Percentiles rank a stretch among this genome's conserved stretches.
Conservation (phyloP, 2,888 invertebrate species). For the Halocaridina rubra region DNA sequence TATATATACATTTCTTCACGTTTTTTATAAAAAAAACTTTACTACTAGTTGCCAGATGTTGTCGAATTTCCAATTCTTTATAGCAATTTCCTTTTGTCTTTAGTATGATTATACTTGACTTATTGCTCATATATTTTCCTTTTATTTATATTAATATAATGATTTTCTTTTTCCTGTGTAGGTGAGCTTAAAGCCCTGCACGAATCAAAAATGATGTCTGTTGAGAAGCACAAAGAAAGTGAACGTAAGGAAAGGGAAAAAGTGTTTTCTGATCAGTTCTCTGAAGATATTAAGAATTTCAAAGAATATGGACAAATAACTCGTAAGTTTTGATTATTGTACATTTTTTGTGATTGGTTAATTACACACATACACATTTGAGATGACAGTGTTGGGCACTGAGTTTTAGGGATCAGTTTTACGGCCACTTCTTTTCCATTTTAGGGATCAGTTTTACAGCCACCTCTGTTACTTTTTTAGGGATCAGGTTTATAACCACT, state of each 20-base stretch:
- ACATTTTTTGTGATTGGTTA: too few relatives aligned
- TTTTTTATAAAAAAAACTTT: background rate
- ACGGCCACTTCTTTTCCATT: too few relatives aligned
- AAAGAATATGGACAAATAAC: constrained; percentile 48
- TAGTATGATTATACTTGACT: background rate
- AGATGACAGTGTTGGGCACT: too few relatives aligned
- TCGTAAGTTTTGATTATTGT: constrained; percentile 46
- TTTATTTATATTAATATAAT: background rate
- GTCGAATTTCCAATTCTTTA: background rate
- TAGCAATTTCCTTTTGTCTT: background rate
- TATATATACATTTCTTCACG: too few relatives aligned
- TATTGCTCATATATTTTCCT: background rate
- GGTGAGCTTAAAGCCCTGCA: constrained; percentile 44
- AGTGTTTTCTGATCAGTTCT: constrained; percentile 51
- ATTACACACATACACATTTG: too few relatives aligned
- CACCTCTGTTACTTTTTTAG: too few relatives aligned
- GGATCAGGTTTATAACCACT: too few relatives aligned
- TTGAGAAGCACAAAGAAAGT: constrained; percentile 40
- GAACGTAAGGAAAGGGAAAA: constrained; percentile 45
- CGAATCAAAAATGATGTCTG: constrained; percentile 38
- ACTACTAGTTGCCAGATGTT: background rate
- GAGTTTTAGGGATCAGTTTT: too few relatives aligned
- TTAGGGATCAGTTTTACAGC: too few relatives aligned
- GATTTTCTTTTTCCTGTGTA: background rate
- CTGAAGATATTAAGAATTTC: constrained; percentile 55